Base-by-base conservation (phyloP, 2,888 invertebrate genomes). In the Branchipolynoe longqiensis region DNA sequence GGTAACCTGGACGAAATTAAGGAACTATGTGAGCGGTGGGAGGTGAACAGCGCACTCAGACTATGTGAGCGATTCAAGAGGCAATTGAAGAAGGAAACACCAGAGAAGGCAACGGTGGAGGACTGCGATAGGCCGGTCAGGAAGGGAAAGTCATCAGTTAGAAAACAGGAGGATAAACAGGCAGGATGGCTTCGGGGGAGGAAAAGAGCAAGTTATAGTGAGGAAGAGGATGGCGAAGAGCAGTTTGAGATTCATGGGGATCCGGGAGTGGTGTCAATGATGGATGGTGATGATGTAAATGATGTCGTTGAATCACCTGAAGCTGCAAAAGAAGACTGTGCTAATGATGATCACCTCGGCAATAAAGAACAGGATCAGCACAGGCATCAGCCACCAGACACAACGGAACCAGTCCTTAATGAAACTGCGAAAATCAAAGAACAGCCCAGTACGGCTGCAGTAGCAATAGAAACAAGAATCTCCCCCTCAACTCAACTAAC, bases 51-150 rank as follows among this genome's bases (percentile, higher is more conserved):
- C 28, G 78, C n/a, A 0, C 14, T 31, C 4, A 48, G 28, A 3
- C 31, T 78, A 8, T 78, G 78, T 54, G 31, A 78, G 4, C 41
- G 48, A 28, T 78, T 73, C 36, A 73, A 73, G n/a, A 12, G 25
- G 56, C 3, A 56, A 1, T n/a, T 22, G 22, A 25, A 56, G 12
- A 2, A 56, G 2, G 3, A n/a, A 3, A 14, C 22, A 8, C 2
- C 22, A 12, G 18, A 62, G 25, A 62, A 62, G 14, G 48, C 48
- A 18, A n/a, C n/a, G 48, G 18, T 48, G 48, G 8, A 48, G 48
- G 8, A 48, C 8, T 12, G 48, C 18, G 8, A 8, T 48, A 8
- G 48, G 48, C 8, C 48, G 18, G 8, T 48, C 8, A 48, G 18
- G 48, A 8, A 48, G 48, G n/a, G n/a, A n/a, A n/a, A n/a, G n/a